Conservation (phyloP, 2,888 invertebrate species). For the Acleris sparsana region DNA sequence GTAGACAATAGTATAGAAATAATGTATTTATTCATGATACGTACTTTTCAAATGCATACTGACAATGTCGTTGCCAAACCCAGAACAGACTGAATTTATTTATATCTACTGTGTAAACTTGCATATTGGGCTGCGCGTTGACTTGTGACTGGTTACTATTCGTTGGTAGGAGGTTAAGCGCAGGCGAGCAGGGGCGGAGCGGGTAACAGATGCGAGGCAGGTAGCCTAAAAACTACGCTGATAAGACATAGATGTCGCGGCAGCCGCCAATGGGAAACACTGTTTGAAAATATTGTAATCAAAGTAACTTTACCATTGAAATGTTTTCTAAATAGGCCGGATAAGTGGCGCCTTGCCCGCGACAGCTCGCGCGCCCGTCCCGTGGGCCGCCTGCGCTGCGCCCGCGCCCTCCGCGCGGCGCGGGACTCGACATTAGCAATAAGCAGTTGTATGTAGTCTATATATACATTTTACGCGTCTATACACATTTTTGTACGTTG, state of each 20-base stretch:
- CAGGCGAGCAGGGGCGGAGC: background rate
- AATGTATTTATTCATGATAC: conserved; percentile 33
- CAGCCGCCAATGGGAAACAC: no score
- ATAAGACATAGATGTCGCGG: no score
- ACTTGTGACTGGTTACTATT: conserved; percentile 37
- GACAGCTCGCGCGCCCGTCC: background rate
- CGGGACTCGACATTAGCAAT: conserved; percentile 75
- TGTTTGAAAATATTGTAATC: no score
- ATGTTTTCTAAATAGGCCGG: no score
- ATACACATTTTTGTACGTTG: conserved; percentile 82
- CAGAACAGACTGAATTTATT: conserved; percentile 75
- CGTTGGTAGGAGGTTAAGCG: conserved; percentile 1
- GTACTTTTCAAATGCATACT: conserved; percentile 42
- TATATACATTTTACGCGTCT: conserved; percentile 83
- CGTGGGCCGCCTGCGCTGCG: background rate
- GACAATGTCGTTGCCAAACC: conserved; percentile 79
- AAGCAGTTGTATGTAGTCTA: conserved; percentile 82
- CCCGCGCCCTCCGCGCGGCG: conserved; percentile 5
- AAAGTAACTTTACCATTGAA: no score
- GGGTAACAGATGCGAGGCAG: background rate
- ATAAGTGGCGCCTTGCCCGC: background rate
- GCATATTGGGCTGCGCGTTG: conserved; percentile 60
- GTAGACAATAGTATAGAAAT: conserved; percentile 32
- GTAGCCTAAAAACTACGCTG: no score
- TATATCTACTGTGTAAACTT: conserved; percentile 71